Conservation (phyloP, 2,888 invertebrate species). For the Dascillus cervinus region DNA sequence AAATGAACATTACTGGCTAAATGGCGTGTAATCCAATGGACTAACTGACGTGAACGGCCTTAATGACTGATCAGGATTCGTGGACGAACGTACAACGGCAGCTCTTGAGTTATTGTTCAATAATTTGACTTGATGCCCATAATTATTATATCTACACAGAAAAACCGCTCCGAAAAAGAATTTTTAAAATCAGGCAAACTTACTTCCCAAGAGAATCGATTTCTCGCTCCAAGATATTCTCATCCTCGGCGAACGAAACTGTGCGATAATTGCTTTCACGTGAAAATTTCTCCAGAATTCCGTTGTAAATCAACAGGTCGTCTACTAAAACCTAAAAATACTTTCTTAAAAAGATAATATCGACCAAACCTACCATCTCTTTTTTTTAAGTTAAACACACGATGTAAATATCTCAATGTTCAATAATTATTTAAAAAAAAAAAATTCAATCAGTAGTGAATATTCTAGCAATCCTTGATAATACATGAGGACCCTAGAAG, state of each 20-base stretch:
- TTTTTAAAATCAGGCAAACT: conserved; percentile 4
- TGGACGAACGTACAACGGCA: conserved; percentile 29
- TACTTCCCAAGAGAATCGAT: conserved; percentile 26
- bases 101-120: conserved; percentile 24
- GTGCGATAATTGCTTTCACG: conserved; percentile 24
- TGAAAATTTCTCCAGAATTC: conserved; percentile 42
- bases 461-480: no score
- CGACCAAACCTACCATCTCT: no score
- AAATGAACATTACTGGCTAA: no score
- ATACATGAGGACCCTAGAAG: no score
- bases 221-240: conserved; percentile 26
- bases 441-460: no score
- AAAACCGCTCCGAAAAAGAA: conserved; percentile 5
- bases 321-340: conserved; percentile 64
- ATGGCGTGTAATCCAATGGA: conserved; percentile 25
- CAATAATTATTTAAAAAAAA: no score
- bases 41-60: conserved; percentile 38
- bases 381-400: no score
- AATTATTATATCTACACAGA: conserved; percentile 28
- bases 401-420: no score
- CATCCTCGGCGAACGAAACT: conserved; percentile 31
- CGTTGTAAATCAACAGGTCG: conserved; percentile 72
- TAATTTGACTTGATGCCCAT: conserved; percentile 27
- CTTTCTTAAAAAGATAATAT: conserved; percentile 2
- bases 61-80: conserved; percentile 34